Conservation (phyloP, 2,888 invertebrate species). For the Euzophera pinguis region DNA sequence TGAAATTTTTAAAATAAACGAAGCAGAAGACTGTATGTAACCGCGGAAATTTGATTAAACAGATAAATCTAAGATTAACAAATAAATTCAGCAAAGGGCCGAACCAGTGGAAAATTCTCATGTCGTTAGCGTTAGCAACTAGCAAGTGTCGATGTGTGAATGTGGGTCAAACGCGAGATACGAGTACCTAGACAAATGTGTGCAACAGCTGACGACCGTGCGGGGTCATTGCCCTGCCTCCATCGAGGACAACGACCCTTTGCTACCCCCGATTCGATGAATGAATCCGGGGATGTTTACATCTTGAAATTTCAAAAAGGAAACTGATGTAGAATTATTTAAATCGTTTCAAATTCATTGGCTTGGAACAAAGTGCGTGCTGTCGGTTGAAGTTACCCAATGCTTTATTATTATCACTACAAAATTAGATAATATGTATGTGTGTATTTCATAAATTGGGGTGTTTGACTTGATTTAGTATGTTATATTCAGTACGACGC, state of each 20-base stretch:
- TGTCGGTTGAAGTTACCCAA: no score
- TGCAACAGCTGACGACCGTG: slow-evolving; percentile 53
- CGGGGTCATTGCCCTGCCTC: slow-evolving; percentile 48
- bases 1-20: no score
- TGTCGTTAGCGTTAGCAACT: slow-evolving; percentile 21
- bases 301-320: slow-evolving; percentile 13
- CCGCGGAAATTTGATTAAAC: neutral
- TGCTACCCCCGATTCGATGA: slow-evolving; percentile 41
- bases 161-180: slow-evolving; percentile 51
- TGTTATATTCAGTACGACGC: no score
- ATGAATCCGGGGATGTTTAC: slow-evolving; percentile 33
- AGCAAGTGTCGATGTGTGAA: slow-evolving; percentile 39
- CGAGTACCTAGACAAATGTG: slow-evolving; percentile 35
- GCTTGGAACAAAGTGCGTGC: slow-evolving; percentile 7
- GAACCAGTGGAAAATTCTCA: slow-evolving; percentile 38
- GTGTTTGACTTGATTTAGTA: no score
- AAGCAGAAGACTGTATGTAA: no score
- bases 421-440: no score
- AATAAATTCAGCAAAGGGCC: slow-evolving; percentile 13
- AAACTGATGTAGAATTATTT: slow-evolving; percentile 4
- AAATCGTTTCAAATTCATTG: slow-evolving; percentile 4
- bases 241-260: slow-evolving; percentile 46
- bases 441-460: no score
- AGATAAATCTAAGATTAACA: neutral
- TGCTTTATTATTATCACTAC: no score